Base-by-base conservation (phyloP, 2,888 invertebrate species). In the Lottia gigantea region DNA sequence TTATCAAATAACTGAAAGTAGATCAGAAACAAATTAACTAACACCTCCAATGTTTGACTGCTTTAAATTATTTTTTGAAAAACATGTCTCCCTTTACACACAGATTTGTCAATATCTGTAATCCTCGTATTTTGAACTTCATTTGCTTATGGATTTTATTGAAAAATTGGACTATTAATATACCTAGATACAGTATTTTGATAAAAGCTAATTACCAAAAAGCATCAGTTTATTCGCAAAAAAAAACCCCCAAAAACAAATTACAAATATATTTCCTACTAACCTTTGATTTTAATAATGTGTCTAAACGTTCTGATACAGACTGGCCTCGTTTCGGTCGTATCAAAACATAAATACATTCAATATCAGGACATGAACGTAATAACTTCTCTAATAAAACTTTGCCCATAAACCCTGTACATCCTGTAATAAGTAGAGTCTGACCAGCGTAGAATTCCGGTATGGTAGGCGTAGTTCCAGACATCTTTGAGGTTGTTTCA, bases 341-440 rank as follows among this genome's bases (percentile, higher is more conserved):
- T 76, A 96, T 89, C 61, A 97, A 90, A 0, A 96, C 85, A 86
- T 94, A 97, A 74, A 97, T 92, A 65, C 91, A 91, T 66, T 92
- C 91, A 8, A 97, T 83, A 0, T 92, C 92, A 0, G 94, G 91
- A 83, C 96, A 95, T 0, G 94, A 94, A 78, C 95, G 92, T 7
- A 97, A 87, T 1, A 97, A 88, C 87, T 97, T 97, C 88, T 97
- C 97, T 11, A 96, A 90, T 25, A 97, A 88, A 0, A 94, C 93
- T 90, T 97, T 97, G 0, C 97, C 97, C 89, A 97, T 91, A 85
- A 96, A 97, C 1, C 96, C 96, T 0, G 96, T 96, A n/a, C 94
- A 95, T 26, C 98, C 98, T 16, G 98, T 98, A 70, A 98, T 92
- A 83, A 98, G 95, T 55, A 98, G 91, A 75, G 91, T 91, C 71